Conservation (phyloP, 2,113 vertebrate species). For the Centropus bengalensis region DNA sequence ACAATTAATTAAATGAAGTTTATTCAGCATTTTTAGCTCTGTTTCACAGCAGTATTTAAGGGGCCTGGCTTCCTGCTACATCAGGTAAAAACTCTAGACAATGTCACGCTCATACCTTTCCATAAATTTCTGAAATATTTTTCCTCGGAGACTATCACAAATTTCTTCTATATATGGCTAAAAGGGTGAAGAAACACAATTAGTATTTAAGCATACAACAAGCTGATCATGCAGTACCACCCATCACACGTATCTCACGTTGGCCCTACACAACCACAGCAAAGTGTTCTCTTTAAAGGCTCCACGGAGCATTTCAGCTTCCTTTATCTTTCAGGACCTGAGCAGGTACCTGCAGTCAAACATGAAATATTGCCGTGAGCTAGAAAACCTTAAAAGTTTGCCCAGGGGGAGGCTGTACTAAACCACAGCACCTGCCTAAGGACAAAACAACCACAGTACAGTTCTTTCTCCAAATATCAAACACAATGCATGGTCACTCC, state of each 20-base stretch:
- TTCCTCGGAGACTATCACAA: slow-evolving; percentile 93
- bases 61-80: neutral
- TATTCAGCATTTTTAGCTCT: neutral
- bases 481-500: neutral
- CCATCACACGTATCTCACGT: fast-evolving
- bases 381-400: neutral
- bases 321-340: neutral
- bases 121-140: slow-evolving; percentile 95
- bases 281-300: neutral
- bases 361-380: neutral
- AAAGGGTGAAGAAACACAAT: slow-evolving; percentile 5
- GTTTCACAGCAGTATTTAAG: neutral
- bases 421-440: neutral
- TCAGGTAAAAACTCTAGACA: neutral
- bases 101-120: slow-evolving; percentile 84
- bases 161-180: slow-evolving; percentile 97
- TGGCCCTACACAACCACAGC: neutral
- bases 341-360: neutral
- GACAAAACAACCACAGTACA: too few relatives aligned
- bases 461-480: neutral
- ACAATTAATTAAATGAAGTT: neutral
- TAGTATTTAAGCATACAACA: neutral
- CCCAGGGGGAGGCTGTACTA: neutral
- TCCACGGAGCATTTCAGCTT: neutral
- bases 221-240: neutral